These are phyloP conservation scores for Sitophilus oryzae DNA, from an alignment of 1,140 invertebrate genomes.

Conservation along the genomic window DNA sequence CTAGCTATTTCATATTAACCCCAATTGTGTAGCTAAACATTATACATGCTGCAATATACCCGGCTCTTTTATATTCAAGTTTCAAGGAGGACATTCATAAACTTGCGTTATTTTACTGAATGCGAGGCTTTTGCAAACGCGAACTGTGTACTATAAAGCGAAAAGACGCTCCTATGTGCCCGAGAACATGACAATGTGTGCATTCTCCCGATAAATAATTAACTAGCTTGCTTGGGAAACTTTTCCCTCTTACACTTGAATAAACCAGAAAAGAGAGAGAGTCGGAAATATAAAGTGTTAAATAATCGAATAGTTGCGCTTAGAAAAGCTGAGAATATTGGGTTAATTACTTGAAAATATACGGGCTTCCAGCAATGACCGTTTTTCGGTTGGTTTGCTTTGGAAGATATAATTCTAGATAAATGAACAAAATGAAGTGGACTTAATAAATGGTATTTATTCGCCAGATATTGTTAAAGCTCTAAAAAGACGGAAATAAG, in stretches of 20 bases:
- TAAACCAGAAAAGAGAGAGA: not conserved
- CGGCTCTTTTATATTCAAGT: not conserved
- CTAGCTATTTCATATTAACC: not conserved
- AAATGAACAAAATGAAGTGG: too few species aligned
- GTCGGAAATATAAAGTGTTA: not conserved
- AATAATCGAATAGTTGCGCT: too few species aligned
- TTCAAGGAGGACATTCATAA: not conserved
- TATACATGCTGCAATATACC: not conserved
- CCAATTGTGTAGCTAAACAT: too few species aligned
- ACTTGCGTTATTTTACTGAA: not conserved
- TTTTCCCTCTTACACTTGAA: not conserved
- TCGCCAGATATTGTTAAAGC: too few species aligned
- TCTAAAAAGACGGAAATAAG: too few species aligned
- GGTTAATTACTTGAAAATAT: too few species aligned
- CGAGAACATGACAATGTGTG: not conserved
- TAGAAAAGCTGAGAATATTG: too few species aligned
- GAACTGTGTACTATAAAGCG: not conserved
- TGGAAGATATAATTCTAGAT: too few species aligned
- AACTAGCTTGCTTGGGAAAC: not conserved
- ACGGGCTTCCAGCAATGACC: too few species aligned
- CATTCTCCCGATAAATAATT: not conserved
- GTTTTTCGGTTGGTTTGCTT: too few species aligned
- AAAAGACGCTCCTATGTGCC: not conserved
- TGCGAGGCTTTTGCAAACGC: not conserved
- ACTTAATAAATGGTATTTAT: too few species aligned